Percentiles rank a stretch among this genome's conserved stretches.
phyloP scores from a whole-genome alignment of 2,797 vertebrate genomes.

The Microhierax caerulescens region DNA sequence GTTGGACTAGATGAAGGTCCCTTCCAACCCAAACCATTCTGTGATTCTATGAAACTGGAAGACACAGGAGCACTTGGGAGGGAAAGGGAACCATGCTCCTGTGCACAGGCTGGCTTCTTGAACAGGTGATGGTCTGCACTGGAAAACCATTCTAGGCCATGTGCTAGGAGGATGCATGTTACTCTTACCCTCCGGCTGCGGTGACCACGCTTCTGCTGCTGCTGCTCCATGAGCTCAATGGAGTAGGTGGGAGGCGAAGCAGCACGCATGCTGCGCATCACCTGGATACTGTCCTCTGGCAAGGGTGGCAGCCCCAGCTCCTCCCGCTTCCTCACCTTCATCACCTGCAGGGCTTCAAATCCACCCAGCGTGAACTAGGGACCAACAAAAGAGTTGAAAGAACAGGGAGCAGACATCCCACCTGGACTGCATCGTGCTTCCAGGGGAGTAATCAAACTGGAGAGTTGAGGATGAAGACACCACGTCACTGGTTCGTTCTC shows the following conservation, averaged over 20 bases:
- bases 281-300: conserved; percentile 94
- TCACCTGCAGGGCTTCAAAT: conserved; percentile 87
- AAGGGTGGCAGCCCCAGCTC: conserved; percentile 83
- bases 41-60: neutral
- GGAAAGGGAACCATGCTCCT: accelerated
- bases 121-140: accelerated
- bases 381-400: neutral
- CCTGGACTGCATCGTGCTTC: accelerated
- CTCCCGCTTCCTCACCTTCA: conserved; percentile 85
- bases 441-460: neutral
- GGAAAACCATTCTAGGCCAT: accelerated
- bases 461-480: neutral
- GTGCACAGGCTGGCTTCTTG: neutral
- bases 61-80: accelerated
- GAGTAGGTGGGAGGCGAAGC: conserved; percentile 90
- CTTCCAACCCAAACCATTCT: neutral
- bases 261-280: conserved; percentile 89
- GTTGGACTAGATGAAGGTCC: accelerated
- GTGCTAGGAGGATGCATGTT: accelerated
- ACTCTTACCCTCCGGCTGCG: conserved; percentile 88
- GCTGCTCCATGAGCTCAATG: conserved; percentile 90
- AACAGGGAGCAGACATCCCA: neutral
- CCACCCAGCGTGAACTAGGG: conserved; percentile 92
- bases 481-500: accelerated
- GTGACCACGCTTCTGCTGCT: conserved; percentile 87